A percentile compares a stretch with the other conserved stretches of the same genome.
Conservation (phyloP, 1,140 invertebrate species). For the Rhyacophila brunnea region DNA sequence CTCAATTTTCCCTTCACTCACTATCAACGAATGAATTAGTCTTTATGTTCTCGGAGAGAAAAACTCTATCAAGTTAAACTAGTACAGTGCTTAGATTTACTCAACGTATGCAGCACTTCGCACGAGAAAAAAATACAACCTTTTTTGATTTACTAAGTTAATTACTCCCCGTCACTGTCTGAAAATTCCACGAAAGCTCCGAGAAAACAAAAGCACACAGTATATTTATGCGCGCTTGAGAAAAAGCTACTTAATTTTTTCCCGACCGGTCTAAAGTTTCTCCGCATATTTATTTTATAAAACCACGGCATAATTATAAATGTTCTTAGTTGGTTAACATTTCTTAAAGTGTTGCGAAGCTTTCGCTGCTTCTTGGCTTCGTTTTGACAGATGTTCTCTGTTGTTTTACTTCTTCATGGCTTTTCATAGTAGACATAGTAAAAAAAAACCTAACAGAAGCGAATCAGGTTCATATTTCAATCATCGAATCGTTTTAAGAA, state of each 20-base stretch:
- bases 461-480: too few species aligned
- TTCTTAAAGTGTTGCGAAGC: neutral
- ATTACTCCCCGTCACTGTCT: slow-evolving; percentile 1
- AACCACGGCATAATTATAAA: slow-evolving; percentile 17
- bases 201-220: slow-evolving; percentile 2
- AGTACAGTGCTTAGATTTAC: too few species aligned
- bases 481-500: too few species aligned
- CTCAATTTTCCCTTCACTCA: too few species aligned
- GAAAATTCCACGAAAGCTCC: neutral
- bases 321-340: slow-evolving; percentile 1
- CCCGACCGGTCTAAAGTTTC: slow-evolving; percentile 5
- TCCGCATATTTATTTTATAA: slow-evolving; percentile 15
- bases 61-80: too few species aligned
- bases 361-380: neutral
- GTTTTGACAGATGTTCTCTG: neutral
- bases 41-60: too few species aligned
- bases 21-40: too few species aligned
- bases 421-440: too few species aligned
- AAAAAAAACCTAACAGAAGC: too few species aligned
- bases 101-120: too few species aligned
- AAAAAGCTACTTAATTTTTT: slow-evolving; percentile 18
- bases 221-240: slow-evolving; percentile 13
- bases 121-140: too few species aligned
- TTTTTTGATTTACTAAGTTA: too few species aligned
- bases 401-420: neutral